A percentile compares a stretch with the other conserved stretches of the same genome.
phyloP scores from a whole-genome alignment of 2,888 invertebrate genomes.

The Dromius quadrimaculatus region DNA sequence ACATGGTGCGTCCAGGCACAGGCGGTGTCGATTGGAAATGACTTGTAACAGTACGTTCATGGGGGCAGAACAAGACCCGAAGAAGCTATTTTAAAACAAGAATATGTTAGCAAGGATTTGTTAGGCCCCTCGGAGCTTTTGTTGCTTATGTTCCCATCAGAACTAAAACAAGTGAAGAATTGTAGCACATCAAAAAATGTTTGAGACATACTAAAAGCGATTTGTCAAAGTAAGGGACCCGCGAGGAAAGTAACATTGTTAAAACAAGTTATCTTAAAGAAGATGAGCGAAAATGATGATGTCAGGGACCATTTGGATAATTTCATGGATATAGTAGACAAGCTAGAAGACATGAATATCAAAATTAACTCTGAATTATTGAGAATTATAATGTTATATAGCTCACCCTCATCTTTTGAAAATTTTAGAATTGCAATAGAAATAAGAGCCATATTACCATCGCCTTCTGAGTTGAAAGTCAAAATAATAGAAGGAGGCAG shows the following conservation, averaged over 20 bases:
- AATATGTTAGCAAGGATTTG: no score
- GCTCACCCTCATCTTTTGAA: background rate
- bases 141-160: background rate
- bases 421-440: background rate
- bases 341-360: background rate
- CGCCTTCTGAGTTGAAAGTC: background rate
- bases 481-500: background rate
- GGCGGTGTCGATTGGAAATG: no score
- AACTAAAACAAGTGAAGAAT: background rate
- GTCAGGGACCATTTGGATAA: background rate
- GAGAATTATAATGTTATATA: background rate
- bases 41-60: no score
- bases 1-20: no score
- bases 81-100: no score
- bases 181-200: background rate
- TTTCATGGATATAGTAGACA: background rate
- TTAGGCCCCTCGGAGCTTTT: background rate
- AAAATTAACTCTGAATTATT: background rate
- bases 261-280: background rate
- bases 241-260: background rate
- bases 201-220: background rate
- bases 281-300: background rate
- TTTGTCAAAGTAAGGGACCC: background rate
- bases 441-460: background rate
- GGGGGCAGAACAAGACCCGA: no score